Percentiles rank a stretch among this genome's conserved stretches.
Conservation (phyloP, 1,140 invertebrate genomes). For the Heliconius nattereri region DNA sequence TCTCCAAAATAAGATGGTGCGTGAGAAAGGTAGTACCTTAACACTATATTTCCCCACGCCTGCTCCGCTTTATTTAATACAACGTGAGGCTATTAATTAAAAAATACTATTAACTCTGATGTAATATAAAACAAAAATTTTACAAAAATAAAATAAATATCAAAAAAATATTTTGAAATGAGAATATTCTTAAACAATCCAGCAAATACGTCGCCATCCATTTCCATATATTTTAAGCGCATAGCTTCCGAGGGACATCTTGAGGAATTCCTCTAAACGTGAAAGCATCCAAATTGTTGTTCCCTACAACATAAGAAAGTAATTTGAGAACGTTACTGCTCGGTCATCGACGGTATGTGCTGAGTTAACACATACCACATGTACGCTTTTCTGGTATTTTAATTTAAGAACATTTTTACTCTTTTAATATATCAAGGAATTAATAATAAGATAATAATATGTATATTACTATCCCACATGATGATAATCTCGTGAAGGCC, state of each 20-base stretch:
- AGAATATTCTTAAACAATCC: background rate
- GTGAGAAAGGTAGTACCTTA: no score
- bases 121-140: no score
- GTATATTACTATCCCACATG: no score
- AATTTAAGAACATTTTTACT: constrained; percentile 8
- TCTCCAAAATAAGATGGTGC: no score
- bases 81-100: no score
- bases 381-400: background rate
- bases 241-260: constrained; percentile 59
- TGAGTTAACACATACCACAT: constrained; percentile 39
- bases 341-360: constrained; percentile 53
- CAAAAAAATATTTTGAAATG: background rate
- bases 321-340: constrained; percentile 58
- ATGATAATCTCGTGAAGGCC: no score
- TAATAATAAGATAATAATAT: background rate
- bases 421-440: background rate
- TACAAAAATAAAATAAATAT: background rate
- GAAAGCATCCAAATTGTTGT: constrained; percentile 63
- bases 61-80: no score
- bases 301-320: constrained; percentile 44
- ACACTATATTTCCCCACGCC: no score
- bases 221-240: constrained; percentile 48
- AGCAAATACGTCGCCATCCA: background rate
- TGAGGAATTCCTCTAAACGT: constrained; percentile 59
- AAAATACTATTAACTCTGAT: no score